A percentile compares a stretch with the other conserved stretches of the same genome.
Evolutionary conservation across 2,888 invertebrate species (phyloP).

Genomic region (Tipula unca): DNA sequence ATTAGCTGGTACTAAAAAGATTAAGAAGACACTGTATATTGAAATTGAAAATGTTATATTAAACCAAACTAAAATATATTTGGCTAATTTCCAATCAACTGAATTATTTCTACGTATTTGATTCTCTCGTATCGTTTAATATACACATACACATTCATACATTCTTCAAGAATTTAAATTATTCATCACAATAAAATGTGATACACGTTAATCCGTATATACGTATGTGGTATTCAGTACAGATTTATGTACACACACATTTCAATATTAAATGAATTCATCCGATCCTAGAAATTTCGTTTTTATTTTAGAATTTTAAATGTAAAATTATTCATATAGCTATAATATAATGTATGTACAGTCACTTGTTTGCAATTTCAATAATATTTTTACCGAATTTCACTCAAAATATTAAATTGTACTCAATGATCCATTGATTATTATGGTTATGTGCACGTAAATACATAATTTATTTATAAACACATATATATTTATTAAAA

Average conservation of each 20-base stretch:
- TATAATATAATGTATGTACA: background rate
- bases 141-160: background rate
- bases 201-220: background rate
- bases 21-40: background rate
- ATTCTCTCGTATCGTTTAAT: background rate
- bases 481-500: background rate
- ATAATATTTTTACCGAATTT: background rate
- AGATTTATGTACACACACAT: background rate
- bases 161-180: background rate
- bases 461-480: background rate
- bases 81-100: slow-evolving; percentile 4
- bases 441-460: background rate
- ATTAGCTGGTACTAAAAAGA: background rate
- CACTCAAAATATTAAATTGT: background rate
- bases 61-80: background rate
- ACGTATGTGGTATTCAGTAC: background rate
- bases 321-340: background rate
- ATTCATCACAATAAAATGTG: background rate
- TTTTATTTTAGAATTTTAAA: background rate
- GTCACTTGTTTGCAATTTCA: background rate
- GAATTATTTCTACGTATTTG: background rate
- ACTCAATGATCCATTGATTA: background rate
- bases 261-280: background rate
- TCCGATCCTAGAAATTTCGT: background rate
- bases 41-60: background rate